Base-by-base conservation (phyloP, 2,888 invertebrate species). In the Penaeus monodon region DNA sequence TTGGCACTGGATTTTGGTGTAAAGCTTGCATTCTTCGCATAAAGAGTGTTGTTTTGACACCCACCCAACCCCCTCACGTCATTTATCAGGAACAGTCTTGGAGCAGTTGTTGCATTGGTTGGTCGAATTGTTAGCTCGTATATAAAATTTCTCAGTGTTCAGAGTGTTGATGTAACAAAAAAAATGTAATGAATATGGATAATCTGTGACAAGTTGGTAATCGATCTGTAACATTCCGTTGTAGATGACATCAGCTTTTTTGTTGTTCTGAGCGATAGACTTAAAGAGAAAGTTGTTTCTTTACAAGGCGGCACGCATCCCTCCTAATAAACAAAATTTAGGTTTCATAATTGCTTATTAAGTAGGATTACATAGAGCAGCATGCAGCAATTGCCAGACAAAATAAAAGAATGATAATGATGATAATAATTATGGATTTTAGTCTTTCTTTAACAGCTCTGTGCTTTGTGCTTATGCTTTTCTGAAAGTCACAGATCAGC, bases 301-400 rank as follows among this genome's bases (percentile, higher is more conserved):
- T 78, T 68, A 64, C 44, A 85, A 85, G 78, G 85, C 85, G 85
- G 85, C 85, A 85, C 85, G 85, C 85, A 85, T 85, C 85, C 85
- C 85, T 85, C 79, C 85, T 68, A 63, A 66, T 79, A 74, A 84
- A 70, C 76, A 84, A 74, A 66, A 64, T 57, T 68, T 79, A 65
- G 68, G 70, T 68, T 85, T 85, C 64, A 70, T 85, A 85, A 33
- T 79, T 85, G 85, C 85, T 85, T 85, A 82, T 82, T 49, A 29
- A 65, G 79, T 79, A 85, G 85, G 33, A 79, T 79, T 82, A 29
- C 63, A 29, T 82, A 82, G 85, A 79, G 85, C 78, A 85, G 79
- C 85, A 79, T 73, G 79, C 76, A 82, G 82, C 82, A 77, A 70
- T 84, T 84, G 84, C 77, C 68, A 49, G 77, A 84, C 84, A 84